Conservation (phyloP, 1,140 invertebrate species). For the Chironomus tepperi region DNA sequence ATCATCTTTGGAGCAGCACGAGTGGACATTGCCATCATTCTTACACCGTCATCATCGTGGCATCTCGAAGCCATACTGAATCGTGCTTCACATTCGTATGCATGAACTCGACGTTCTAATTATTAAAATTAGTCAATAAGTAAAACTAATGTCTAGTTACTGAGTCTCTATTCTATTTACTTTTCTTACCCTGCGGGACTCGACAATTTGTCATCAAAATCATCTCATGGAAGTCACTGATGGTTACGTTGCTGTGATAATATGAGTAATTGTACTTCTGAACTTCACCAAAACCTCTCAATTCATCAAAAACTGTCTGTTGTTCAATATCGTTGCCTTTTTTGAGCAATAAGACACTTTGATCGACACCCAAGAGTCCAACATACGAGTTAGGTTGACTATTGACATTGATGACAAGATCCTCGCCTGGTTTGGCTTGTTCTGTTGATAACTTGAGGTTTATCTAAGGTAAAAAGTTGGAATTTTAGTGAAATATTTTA, state of each 20-base stretch:
- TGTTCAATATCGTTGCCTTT: constrained; percentile 45
- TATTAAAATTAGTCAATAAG: too few species aligned
- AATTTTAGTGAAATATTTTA: too few species aligned
- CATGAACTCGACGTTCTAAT: too few species aligned
- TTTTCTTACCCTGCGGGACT: background rate
- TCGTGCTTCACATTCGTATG: too few species aligned
- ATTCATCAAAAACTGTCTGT: constrained; percentile 37
- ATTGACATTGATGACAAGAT: constrained; percentile 55
- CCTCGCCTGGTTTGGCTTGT: constrained; percentile 53
- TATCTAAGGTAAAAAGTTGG: background rate
- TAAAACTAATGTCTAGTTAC: background rate
- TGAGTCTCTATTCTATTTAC: background rate
- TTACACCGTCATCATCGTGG: background rate
- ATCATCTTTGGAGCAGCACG: too few species aligned
- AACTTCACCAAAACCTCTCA: constrained; percentile 40
- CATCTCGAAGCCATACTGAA: background rate
- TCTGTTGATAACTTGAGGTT: constrained; percentile 42
- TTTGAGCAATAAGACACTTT: constrained; percentile 66
- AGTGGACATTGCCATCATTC: background rate
- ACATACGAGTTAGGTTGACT: constrained; percentile 72
- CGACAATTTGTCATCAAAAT: background rate
- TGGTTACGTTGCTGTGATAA: background rate
- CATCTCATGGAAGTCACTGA: background rate
- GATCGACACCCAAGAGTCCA: constrained; percentile 74
- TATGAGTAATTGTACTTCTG: constrained; percentile 26